Evolutionary conservation across 1,140 invertebrate genomes (phyloP), one percentile per base, ranked within the genome.

Genomic region (Stratiolaelaps scimitus): DNA sequence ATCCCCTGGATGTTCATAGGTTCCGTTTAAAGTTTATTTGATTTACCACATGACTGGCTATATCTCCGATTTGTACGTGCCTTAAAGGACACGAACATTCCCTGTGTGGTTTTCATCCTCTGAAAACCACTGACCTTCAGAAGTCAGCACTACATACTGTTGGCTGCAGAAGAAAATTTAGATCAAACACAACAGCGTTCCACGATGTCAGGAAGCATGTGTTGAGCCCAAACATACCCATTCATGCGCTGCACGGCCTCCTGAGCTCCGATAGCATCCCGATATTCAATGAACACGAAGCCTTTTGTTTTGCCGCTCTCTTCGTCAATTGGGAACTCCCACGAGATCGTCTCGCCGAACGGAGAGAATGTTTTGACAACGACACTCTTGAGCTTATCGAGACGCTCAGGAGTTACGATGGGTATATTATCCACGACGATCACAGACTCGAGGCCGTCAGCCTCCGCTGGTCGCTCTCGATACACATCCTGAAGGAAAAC

Each of bases 391-490:
- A 98, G 80, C 77, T 98, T 98, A 53, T 93, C 89, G 29, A 95
- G 75, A 48, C 91, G 70, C 40, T 93, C 89, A 15, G 86, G 84
- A 56, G 89, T 91, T 65, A 98, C 92, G 76, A 89, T 83, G 30
- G 96, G 96, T 56, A 95, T 85, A 67, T 93, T 91, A 78, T 98
- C 94, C 7, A 98, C 87, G 5, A 98, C 88, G 72, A 98, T 86
- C 7, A 98, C 89, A 71, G 86, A 88, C 74, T 98, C 92, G 44
- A 96, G 87, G 30, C 92, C 92, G 79, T 95, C 92, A 44, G 88
- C 88, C 78, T 95, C 89, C 66, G 87, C 87, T 0, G 94, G 94
- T 73, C 88, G 89, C 68, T 86, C 81, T 64, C 84, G 82, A 64
- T 96, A 74, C 66, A 97, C 76, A 76, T 98, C 92, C 7, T 81